phyloP scores from a whole-genome alignment of 2,113 vertebrate genomes.

The Aptenodytes patagonicus region DNA sequence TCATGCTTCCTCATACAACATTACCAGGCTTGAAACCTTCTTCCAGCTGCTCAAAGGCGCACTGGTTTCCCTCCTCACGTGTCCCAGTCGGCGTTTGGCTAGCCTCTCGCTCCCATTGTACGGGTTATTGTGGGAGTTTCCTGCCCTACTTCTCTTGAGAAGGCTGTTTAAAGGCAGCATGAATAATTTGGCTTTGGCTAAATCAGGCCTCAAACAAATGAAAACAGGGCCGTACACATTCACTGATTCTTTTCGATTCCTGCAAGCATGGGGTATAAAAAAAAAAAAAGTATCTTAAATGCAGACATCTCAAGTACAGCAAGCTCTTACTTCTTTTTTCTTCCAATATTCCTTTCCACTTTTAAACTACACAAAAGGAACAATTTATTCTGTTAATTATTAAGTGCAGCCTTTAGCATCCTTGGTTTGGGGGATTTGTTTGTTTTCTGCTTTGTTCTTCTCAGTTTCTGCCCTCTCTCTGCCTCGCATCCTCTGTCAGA shows the following conservation, averaged over 20 bases:
- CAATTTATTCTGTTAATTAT: neutral
- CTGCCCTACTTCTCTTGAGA: constrained; percentile 63
- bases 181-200: constrained; percentile 53
- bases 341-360: neutral
- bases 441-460: neutral
- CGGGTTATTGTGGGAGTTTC: constrained; percentile 54
- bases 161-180: constrained; percentile 45
- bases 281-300: neutral
- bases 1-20: constrained; percentile 6
- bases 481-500: neutral
- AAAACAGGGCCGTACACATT: neutral
- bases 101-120: constrained; percentile 18
- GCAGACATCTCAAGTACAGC: neutral
- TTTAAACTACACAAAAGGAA: neutral
- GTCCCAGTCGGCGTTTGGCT: constrained; percentile 23
- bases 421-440: neutral
- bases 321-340: neutral
- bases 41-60: constrained; percentile 48
- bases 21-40: constrained; percentile 26
- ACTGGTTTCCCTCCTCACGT: constrained; percentile 44
- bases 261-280: neutral
- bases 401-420: neutral
- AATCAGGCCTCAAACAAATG: constrained; percentile 22
- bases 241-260: neutral
- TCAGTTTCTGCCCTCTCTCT: neutral